A percentile compares a stretch with the other conserved stretches of the same genome.
These are phyloP conservation scores for Vespertilio murinus DNA, from an alignment of 2,797 vertebrate genomes.

Conservation along the genomic window DNA sequence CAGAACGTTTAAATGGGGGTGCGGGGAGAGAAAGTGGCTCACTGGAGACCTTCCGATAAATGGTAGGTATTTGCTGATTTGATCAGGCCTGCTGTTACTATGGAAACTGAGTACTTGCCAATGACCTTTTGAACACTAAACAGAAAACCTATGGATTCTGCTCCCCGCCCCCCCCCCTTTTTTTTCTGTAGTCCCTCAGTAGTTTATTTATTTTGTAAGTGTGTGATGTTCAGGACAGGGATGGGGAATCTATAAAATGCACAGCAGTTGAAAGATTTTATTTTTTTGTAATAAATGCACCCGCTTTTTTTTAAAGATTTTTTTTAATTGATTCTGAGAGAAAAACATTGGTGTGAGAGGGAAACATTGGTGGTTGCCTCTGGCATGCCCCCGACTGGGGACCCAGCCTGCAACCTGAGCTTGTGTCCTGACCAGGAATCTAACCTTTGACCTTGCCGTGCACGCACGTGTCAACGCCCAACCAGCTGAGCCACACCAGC, in stretches of 20 bases:
- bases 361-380: neutral
- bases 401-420: neutral
- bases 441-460: neutral
- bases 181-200: neutral
- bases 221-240: neutral
- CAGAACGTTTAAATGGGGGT: neutral
- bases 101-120: slow-evolving; percentile 78
- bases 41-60: slow-evolving; percentile 66
- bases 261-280: neutral
- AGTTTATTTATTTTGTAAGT: slow-evolving; percentile 59
- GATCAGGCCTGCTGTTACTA: slow-evolving; percentile 32
- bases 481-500: neutral
- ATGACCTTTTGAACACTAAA: slow-evolving; percentile 69
- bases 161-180: too few relatives aligned
- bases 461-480: neutral
- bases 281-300: neutral
- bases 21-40: neutral
- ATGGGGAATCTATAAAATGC: neutral
- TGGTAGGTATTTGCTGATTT: slow-evolving; percentile 76
- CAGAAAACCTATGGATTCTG: slow-evolving; percentile 53
- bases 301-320: neutral
- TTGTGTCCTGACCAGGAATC: neutral
- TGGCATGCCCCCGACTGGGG: neutral
- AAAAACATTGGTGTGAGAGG: neutral
- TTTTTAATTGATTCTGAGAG: neutral